A percentile compares a stretch with the other conserved stretches of the same genome.
Conservation (phyloP, 2,888 invertebrate species). For the Lordiphosa andalusiaca region DNA sequence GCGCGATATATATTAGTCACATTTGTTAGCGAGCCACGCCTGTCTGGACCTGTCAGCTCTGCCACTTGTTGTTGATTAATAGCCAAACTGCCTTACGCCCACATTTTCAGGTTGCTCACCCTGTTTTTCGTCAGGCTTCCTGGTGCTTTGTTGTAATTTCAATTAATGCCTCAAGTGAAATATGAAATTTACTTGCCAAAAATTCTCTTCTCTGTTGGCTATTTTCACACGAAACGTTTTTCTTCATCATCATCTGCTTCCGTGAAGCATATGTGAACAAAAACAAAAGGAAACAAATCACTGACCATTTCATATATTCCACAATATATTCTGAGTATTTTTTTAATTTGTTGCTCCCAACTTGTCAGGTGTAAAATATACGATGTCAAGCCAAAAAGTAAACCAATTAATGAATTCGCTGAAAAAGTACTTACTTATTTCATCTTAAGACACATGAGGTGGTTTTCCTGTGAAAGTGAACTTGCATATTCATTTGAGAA, state of each 20-base stretch:
- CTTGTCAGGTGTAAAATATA: slow-evolving; percentile 43
- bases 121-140: slow-evolving; percentile 44
- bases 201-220: slow-evolving; percentile 20
- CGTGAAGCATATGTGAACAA: slow-evolving; percentile 33
- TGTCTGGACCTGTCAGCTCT: slow-evolving; percentile 42
- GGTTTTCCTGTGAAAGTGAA: no score
- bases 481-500: neutral
- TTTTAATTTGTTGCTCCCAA: neutral
- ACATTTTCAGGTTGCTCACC: slow-evolving; percentile 50
- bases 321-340: slow-evolving; percentile 31
- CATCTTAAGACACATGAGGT: no score
- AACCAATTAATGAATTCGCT: slow-evolving; percentile 33
- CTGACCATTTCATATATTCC: slow-evolving; percentile 3
- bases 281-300: slow-evolving; percentile 9
- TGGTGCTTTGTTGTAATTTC: slow-evolving; percentile 49
- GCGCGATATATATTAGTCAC: slow-evolving; percentile 21
- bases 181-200: slow-evolving; percentile 31
- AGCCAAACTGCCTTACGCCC: slow-evolving; percentile 33
- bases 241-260: slow-evolving; percentile 26
- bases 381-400: slow-evolving; percentile 25
- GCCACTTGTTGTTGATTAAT: slow-evolving; percentile 70
- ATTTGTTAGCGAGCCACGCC: slow-evolving; percentile 40
- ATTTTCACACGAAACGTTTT: slow-evolving; percentile 42
- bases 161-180: neutral
- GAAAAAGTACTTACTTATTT: slow-evolving; percentile 21